Evolutionary conservation across 2,888 invertebrate species (phyloP), one percentile per base, ranked within the genome.

Genomic region (Latrodectus elegans): DNA sequence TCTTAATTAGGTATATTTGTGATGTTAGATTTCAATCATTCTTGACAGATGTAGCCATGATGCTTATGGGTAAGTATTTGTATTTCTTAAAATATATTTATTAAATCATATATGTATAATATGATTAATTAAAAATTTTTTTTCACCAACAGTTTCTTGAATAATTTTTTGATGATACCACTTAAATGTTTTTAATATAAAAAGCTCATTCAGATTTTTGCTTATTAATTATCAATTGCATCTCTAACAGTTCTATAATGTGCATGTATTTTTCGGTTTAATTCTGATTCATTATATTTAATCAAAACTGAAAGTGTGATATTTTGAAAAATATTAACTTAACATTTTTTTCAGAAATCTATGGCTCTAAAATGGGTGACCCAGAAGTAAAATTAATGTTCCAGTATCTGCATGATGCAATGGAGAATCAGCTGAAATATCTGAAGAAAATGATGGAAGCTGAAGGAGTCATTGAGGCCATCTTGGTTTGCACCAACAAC

Each of bases 1-100:
- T 71, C 49, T 11, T n/a, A 60, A 83, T 12, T 90, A 94, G 94
- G 87, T 93, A 95, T 91, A 93, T 97, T 77, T 95, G 95, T 60
- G 95, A 96, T 91, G 93, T 94, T 79, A 94, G 95, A 89, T 97
- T 96, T 92, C 95, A 95, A 87, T 94, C 95, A 85, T 94, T 95
- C 11, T 92, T 98, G 0, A 93, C 96, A 79, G 95, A 96, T 92
- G 95, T 96, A 15, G 93, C 95, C 3, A 95, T 95, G 92, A 94
- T 95, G 26, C 94, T 97, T 87, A 92, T 97, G 89, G 96, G 88
- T 88, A 88, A 83, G 94, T 94, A 92, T n/a, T 12, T n/a, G 8
- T 49, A 8, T 11, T 51, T 2, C 17, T 22, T 72, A 38, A 38
- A 38, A 38, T 38, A 38, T 38, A 38, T 38, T 38, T 22, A 22